Percentiles rank a stretch among this genome's conserved stretches.
phyloP scores from a whole-genome alignment of 92 coral and sea anemone genomes.

The Zoanthus solanderi region DNA sequence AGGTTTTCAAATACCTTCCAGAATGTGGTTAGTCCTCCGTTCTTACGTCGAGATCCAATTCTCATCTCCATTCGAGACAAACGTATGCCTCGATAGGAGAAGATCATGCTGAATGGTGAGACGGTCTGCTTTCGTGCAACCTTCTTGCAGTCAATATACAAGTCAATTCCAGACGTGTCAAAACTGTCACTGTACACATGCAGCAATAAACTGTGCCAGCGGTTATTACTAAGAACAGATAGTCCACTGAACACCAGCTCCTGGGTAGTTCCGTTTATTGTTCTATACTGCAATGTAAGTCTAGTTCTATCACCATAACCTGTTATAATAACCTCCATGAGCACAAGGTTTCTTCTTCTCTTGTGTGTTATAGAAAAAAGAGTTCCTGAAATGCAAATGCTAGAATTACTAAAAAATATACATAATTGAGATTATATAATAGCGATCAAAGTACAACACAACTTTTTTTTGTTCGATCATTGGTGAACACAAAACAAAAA shows the following conservation, averaged over 20 bases:
- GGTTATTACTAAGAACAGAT: slow-evolving; percentile 49
- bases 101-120: slow-evolving; percentile 73
- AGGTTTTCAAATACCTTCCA: slow-evolving; percentile 68
- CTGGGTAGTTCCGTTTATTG: slow-evolving; percentile 63
- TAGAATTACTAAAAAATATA: neutral
- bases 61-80: slow-evolving; percentile 86
- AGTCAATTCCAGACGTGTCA: slow-evolving; percentile 71
- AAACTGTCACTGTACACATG: slow-evolving; percentile 73
- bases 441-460: neutral
- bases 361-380: slow-evolving; percentile 75
- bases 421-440: neutral
- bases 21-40: slow-evolving; percentile 41
- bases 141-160: slow-evolving; percentile 83
- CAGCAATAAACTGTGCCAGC: slow-evolving; percentile 59
- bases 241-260: slow-evolving; percentile 58
- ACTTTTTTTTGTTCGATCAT: neutral
- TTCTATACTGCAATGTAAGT: slow-evolving; percentile 69
- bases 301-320: slow-evolving; percentile 56
- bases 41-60: slow-evolving; percentile 77
- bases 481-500: neutral
- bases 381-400: slow-evolving; percentile 35
- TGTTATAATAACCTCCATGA: slow-evolving; percentile 61
- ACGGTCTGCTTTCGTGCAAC: slow-evolving; percentile 65
- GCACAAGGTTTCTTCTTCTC: slow-evolving; percentile 50
- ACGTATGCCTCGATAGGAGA: slow-evolving; percentile 83